Conservation (phyloP, 2,797 vertebrate species). For the Pelodytes ibericus region DNA sequence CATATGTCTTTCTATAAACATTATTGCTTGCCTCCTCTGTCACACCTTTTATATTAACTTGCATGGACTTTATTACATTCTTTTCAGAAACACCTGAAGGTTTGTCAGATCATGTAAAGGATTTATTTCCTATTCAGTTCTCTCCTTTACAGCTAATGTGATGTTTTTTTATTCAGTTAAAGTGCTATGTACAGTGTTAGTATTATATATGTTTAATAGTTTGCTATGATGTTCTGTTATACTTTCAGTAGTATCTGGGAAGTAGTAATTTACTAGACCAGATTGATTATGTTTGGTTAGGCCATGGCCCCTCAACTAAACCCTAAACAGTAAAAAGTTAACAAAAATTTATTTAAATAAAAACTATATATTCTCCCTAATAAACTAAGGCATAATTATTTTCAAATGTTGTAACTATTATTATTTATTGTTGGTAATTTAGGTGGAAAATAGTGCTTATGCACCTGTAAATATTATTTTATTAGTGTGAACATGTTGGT, state of each 20-base stretch:
- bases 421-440: no score
- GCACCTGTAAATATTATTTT: no score
- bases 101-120: not conserved
- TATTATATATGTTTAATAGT: constrained; percentile 53
- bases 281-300: not conserved
- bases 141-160: not conserved
- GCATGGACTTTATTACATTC: not conserved
- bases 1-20: not conserved
- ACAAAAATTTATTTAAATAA: no score
- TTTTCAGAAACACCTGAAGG: constrained; percentile 2
- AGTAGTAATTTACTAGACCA: not conserved
- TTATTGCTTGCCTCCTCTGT: not conserved
- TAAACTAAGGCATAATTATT: no score
- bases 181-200: constrained; percentile 25
- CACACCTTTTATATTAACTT: not conserved
- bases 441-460: no score
- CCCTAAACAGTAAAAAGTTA: no score
- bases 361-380: no score
- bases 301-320: not conserved
- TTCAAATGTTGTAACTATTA: no score
- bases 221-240: not conserved
- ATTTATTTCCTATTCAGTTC: not conserved
- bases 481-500: no score
- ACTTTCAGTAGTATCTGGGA: not conserved
- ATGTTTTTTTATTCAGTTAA: no score